These are phyloP conservation scores for Saguinus imperator DNA, from an alignment of 2,113 vertebrate species.

Conservation along the genomic window DNA sequence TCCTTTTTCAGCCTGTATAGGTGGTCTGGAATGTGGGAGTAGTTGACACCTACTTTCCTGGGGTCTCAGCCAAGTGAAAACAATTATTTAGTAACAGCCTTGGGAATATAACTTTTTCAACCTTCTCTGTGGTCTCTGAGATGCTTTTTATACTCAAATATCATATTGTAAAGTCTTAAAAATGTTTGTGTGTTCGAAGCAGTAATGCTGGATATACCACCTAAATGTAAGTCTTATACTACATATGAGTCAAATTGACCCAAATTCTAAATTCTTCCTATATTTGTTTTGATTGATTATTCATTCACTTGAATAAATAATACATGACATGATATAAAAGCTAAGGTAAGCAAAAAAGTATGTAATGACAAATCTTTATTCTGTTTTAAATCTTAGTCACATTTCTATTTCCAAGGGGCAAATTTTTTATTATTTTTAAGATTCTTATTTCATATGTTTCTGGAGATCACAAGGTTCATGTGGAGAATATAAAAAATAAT, in stretches of 20 bases:
- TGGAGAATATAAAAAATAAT: neutral
- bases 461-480: neutral
- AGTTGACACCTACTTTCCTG: neutral
- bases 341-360: neutral
- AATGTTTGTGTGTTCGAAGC: neutral
- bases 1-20: neutral
- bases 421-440: conserved; percentile 12
- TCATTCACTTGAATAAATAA: conserved; percentile 13
- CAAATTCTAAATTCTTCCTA: neutral
- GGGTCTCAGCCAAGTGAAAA: neutral
- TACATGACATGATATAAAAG: neutral
- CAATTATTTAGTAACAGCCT: neutral
- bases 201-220: neutral
- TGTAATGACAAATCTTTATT: neutral
- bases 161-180: neutral
- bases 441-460: neutral
- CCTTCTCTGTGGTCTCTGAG: neutral
- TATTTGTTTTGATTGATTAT: neutral
- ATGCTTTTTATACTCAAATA: conserved; percentile 4
- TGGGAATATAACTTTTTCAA: conserved; percentile 8
- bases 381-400: neutral
- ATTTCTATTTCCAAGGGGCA: neutral
- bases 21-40: neutral
- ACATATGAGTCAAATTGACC: neutral
- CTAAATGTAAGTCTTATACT: neutral